Evolutionary conservation across 2,888 invertebrate genomes (phyloP), one percentile per base, ranked within the genome.

Genomic region (Drosophila eohydei): DNA sequence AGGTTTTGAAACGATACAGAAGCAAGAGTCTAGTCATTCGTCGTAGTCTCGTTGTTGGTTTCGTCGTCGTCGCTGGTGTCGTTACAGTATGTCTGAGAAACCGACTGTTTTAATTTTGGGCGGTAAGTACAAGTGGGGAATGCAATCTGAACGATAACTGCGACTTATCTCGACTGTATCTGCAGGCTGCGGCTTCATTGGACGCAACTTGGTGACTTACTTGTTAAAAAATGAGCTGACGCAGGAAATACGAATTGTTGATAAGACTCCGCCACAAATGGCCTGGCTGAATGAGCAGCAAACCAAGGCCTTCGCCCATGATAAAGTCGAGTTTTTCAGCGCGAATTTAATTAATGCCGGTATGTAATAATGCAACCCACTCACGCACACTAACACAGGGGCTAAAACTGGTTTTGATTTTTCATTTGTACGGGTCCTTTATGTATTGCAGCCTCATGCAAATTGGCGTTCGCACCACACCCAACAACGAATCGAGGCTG

Each of bases 221-320:
- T 94, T 98, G 91, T 94, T 98, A 80, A 94, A 94, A 74, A 96
- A 97, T 93, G 95, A 96, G 88, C 93, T 97, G 86, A 96, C 95
- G 73, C 95, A 95, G 88, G 94, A 94, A 85, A 94, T 98, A 75
- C 95, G 96, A 80, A 95, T 97, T 54, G 97, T 97, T 66, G 98
- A 98, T 93, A 98, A 98, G 89, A 97, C 98, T 36, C 98, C 98
- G 56, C 98, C 98, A 2, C 97, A 97, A 93, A 96, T 97, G 88
- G 98, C 98, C 3, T 98, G 98, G 96, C 93, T 98, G 40, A 97
- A 97, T 92, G 93, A 94, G 2, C 93, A 93, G 70, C 98, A 98
- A 90, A 94, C 95, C 79, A 94, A 95, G 85, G 93, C 95, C 51
- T 97, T 98, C 92, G 95, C 95, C 67, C 95, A 95, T 93, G 94